phyloP scores from a whole-genome alignment of 2,113 vertebrate genomes.

The Megaceryle torquata region DNA sequence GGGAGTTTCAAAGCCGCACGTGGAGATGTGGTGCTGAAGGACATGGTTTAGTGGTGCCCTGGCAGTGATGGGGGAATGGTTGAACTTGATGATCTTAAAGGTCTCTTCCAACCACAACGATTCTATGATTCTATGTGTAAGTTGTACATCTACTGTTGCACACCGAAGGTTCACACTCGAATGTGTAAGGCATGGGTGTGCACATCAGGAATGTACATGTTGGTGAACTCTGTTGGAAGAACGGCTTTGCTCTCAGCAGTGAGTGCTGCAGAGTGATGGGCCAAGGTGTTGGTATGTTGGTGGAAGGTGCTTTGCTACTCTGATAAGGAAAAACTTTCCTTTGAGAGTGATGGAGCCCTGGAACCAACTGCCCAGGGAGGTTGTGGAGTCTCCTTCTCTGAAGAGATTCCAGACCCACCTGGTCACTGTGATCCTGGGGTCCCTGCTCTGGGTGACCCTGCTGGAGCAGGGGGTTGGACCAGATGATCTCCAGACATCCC shows the following conservation, averaged over 20 bases:
- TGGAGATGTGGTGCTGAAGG: no score
- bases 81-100: no score
- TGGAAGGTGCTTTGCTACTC: neutral
- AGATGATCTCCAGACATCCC: neutral
- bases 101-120: neutral
- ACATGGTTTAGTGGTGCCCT: no score
- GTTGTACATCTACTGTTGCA: neutral
- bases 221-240: neutral
- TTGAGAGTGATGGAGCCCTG: no score
- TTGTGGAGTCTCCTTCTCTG: no score
- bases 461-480: neutral
- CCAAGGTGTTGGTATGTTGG: accelerated
- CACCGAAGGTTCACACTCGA: neutral
- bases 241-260: neutral
- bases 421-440: neutral
- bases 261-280: neutral
- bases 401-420: neutral
- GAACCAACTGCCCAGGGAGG: neutral
- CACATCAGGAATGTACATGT: neutral
- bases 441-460: neutral
- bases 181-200: neutral
- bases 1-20: no score
- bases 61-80: no score
- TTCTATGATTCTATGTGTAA: neutral
- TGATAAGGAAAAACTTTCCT: no score